phyloP scores from a whole-genome alignment of 2,113 vertebrate species.

The Leptodactylus fuscus region DNA sequence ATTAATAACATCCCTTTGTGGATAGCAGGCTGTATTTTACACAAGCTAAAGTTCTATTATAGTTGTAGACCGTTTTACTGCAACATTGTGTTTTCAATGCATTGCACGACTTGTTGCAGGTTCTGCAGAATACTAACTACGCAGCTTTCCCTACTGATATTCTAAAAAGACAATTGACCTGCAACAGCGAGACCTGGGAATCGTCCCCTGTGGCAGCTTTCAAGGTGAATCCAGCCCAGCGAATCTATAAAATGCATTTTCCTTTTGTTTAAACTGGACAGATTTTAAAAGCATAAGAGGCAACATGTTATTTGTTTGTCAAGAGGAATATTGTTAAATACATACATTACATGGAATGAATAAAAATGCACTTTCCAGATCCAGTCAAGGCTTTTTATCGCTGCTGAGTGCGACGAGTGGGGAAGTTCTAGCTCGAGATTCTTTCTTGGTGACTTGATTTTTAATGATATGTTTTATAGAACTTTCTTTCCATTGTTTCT shows the following conservation, averaged over 20 bases:
- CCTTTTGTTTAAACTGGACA: conserved; percentile 23
- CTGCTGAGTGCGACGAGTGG: neutral
- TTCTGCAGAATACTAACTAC: conserved; percentile 55
- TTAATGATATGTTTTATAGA: conserved; percentile 24
- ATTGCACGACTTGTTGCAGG: conserved; percentile 53
- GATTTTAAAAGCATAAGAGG: neutral
- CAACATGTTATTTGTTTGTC: conserved; percentile 41
- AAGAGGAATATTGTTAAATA: conserved; percentile 19
- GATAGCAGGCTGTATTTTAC: neutral
- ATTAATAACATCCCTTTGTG: conserved; percentile 29
- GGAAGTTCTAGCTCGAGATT: neutral
- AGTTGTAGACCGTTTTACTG: conserved; percentile 33
- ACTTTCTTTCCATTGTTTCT: neutral
- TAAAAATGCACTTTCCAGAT: conserved; percentile 1
- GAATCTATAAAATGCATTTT: conserved; percentile 39
- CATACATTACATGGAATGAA: conserved; percentile 16
- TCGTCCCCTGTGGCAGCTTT: conserved; percentile 42
- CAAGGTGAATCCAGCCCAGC: conserved; percentile 46
- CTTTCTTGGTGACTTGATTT: neutral
- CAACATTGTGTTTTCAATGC: conserved; percentile 48
- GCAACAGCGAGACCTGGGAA: conserved; percentile 51
- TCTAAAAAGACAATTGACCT: conserved; percentile 57
- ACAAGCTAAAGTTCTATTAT: neutral
- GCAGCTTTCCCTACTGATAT: conserved; percentile 28
- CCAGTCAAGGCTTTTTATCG: neutral